Evolutionary conservation across 2,888 invertebrate genomes (phyloP).

Genomic region (Pyrgus malvae): DNA sequence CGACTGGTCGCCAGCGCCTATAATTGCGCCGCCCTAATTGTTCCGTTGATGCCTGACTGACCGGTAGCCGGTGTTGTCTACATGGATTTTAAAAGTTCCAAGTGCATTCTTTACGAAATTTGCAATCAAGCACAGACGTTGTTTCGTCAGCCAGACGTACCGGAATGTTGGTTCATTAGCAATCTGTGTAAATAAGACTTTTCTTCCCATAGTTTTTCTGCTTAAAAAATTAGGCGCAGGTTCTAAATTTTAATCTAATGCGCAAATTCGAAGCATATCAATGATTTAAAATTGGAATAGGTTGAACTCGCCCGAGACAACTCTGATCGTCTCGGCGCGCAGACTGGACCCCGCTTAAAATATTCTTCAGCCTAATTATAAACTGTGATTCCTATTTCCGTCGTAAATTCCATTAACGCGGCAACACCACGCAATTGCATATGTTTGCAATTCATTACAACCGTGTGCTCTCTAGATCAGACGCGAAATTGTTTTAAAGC

Average conservation of each 20-base stretch:
- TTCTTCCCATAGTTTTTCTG: not conserved
- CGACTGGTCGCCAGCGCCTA: slow-evolving; percentile 62
- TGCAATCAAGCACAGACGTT: slow-evolving; percentile 4
- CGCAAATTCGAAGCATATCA: no score
- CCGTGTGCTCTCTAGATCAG: slow-evolving; percentile 46
- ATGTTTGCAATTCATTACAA: slow-evolving; percentile 72
- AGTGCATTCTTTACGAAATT: slow-evolving; percentile 18
- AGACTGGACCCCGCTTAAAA: not conserved
- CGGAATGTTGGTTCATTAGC: slow-evolving; percentile 8
- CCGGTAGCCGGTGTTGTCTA: slow-evolving; percentile 36
- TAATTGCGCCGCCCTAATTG: slow-evolving; percentile 78
- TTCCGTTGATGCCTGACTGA: slow-evolving; percentile 58
- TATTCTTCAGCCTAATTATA: slow-evolving; percentile 7
- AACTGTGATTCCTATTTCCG: slow-evolving; percentile 13
- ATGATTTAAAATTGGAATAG: no score
- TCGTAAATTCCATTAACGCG: slow-evolving; percentile 11
- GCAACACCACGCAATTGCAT: slow-evolving; percentile 39
- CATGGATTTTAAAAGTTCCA: slow-evolving; percentile 22
- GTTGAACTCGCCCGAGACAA: no score
- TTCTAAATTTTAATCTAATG: no score
- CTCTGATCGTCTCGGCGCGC: not conserved
- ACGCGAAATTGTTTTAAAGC: slow-evolving; percentile 71
- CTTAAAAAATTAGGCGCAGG: no score
- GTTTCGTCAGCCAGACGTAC: slow-evolving; percentile 14
- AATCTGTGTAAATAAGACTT: not conserved